Evolutionary conservation across 2,888 invertebrate genomes (phyloP).

Genomic region (Yponomeuta malinellus): DNA sequence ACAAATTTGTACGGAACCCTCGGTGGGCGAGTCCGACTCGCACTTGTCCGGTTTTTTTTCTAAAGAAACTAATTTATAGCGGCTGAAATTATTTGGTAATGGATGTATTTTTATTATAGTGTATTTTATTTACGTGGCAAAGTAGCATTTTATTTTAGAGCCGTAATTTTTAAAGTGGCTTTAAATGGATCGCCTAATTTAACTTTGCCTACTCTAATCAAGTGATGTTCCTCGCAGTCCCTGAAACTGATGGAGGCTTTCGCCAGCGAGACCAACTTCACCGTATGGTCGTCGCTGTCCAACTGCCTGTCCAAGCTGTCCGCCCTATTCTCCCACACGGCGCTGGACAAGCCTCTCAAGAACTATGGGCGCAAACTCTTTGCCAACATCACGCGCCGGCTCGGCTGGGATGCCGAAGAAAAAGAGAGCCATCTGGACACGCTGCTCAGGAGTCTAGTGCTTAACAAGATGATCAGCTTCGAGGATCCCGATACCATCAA

Average conservation of each 20-base stretch:
- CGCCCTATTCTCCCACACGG: constrained; percentile 86
- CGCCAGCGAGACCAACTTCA: constrained; percentile 90
- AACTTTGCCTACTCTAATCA: background rate
- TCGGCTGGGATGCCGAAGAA: constrained; percentile 91
- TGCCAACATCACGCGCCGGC: constrained; percentile 79
- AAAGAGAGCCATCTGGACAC: constrained; percentile 92
- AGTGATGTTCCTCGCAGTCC: constrained; percentile 43
- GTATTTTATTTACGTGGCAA: too few relatives aligned
- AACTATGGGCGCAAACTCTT: constrained; percentile 85
- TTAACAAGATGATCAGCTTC: constrained; percentile 87
- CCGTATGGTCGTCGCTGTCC: constrained; percentile 92
- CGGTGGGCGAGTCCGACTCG: too few relatives aligned
- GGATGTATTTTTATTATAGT: too few relatives aligned
- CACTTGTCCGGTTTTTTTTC: too few relatives aligned
- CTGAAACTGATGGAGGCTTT: constrained; percentile 90
- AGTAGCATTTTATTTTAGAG: too few relatives aligned
- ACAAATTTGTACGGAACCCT: too few relatives aligned
- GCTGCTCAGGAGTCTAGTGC: constrained; percentile 87
- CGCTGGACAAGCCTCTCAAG: constrained; percentile 82
- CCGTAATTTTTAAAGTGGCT: too few relatives aligned
- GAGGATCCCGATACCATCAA: constrained; percentile 85
- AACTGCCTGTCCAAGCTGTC: constrained; percentile 87
- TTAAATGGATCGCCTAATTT: too few relatives aligned
- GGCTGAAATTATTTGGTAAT: too few relatives aligned
- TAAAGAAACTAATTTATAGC: too few relatives aligned